Conservation (phyloP, 2,113 vertebrate species). For the Psittacula cyanocephala region DNA sequence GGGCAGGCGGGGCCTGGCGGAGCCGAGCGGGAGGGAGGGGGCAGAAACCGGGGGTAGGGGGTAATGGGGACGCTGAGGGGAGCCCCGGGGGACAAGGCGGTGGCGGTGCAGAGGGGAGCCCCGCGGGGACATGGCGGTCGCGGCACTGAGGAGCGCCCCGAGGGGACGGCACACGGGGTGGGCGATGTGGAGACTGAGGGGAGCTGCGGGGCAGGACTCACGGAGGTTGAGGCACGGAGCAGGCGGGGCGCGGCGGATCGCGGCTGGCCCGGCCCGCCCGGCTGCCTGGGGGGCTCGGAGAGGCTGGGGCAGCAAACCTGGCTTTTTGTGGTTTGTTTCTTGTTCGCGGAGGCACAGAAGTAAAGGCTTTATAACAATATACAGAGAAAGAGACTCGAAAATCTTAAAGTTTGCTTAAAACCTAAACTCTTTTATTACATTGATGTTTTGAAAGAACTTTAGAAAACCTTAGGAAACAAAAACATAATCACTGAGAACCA, state of each 20-base stretch:
- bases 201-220: background rate
- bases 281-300: background rate
- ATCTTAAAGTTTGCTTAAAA: background rate
- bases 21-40: background rate
- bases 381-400: background rate
- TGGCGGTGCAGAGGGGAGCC: background rate
- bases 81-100: background rate
- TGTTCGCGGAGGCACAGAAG: background rate
- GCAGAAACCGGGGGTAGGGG: background rate
- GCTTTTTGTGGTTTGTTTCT: background rate
- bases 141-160: background rate
- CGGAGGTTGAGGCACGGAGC: background rate
- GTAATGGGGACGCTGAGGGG: background rate
- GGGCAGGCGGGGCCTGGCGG: background rate
- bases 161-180: rapidly evolving
- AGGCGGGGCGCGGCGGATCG: background rate
- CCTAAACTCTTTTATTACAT: background rate
- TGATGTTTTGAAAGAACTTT: background rate
- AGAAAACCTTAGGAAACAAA: background rate
- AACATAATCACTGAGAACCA: rapidly evolving
- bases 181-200: background rate
- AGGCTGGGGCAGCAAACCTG: background rate
- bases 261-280: background rate
- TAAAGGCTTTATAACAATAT: background rate
- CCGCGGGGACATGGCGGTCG: background rate